Evolutionary conservation across 1,140 invertebrate species (phyloP).

Genomic region (Saccostrea cuccullata): DNA sequence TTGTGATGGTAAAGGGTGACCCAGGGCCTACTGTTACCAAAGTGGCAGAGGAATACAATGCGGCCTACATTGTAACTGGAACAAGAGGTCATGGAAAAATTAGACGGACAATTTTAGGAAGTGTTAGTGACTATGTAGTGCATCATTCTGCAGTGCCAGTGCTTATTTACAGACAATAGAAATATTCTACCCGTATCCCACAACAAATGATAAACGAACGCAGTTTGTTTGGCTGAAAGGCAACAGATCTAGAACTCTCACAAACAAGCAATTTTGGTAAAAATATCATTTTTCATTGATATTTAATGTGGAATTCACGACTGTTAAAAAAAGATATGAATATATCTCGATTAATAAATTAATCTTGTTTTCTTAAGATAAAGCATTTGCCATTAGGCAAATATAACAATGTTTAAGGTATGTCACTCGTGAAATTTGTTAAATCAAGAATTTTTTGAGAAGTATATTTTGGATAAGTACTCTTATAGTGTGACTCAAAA

Average conservation of each 20-base stretch:
- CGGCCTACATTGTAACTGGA: conserved; percentile 64
- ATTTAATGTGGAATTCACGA: too few relatives aligned
- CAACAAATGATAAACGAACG: not conserved
- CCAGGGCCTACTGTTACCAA: conserved; percentile 58
- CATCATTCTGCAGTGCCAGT: conserved; percentile 64
- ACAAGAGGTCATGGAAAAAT: conserved; percentile 62
- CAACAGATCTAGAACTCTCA: not conserved
- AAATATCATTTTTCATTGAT: not conserved
- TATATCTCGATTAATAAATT: too few relatives aligned
- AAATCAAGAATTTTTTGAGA: too few relatives aligned
- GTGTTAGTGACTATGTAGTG: conserved; percentile 67
- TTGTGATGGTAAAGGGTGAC: conserved; percentile 50
- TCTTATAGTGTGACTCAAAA: too few relatives aligned
- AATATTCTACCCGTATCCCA: not conserved
- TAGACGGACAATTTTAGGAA: conserved; percentile 63
- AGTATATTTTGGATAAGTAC: too few relatives aligned
- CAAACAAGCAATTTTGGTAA: not conserved
- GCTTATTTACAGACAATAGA: conserved; percentile 1
- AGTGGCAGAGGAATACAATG: conserved; percentile 59
- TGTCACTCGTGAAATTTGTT: too few relatives aligned
- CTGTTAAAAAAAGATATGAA: too few relatives aligned
- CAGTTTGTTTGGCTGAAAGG: not conserved
- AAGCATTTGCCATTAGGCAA: too few relatives aligned
- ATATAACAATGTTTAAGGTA: too few relatives aligned
- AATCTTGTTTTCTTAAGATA: too few relatives aligned